Evolutionary conservation across 2,888 invertebrate species (phyloP).

Genomic region (Lasiommata megera): DNA sequence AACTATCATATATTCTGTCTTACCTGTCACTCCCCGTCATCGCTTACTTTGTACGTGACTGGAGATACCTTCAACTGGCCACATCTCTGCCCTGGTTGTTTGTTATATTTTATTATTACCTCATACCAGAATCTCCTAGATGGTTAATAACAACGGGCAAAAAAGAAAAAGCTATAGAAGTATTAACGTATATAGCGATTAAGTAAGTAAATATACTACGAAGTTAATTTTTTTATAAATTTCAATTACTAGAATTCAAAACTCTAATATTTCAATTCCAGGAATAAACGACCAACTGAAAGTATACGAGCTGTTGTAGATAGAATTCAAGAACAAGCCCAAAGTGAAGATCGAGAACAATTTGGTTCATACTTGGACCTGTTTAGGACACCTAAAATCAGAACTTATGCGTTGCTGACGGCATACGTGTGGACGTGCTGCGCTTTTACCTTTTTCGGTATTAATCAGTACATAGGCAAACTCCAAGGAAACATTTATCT

Average conservation of each 20-base stretch:
- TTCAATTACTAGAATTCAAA: neutral
- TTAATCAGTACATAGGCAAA: slow-evolving; percentile 89
- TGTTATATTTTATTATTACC: slow-evolving; percentile 83
- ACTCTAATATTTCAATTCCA: slow-evolving; percentile 38
- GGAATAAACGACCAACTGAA: slow-evolving; percentile 64
- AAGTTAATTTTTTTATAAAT: neutral
- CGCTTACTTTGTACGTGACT: slow-evolving; percentile 81
- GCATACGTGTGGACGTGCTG: slow-evolving; percentile 89
- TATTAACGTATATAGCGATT: slow-evolving; percentile 84
- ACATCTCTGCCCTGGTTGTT: slow-evolving; percentile 77
- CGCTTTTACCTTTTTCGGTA: slow-evolving; percentile 90
- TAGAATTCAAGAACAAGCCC: slow-evolving; percentile 53
- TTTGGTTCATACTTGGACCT: slow-evolving; percentile 80
- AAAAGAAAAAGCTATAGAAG: slow-evolving; percentile 80
- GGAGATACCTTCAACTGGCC: slow-evolving; percentile 81
- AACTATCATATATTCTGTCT: slow-evolving; percentile 78
- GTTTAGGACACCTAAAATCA: slow-evolving; percentile 84
- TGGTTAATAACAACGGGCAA: slow-evolving; percentile 87
- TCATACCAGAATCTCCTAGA: slow-evolving; percentile 89
- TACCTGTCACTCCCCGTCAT: slow-evolving; percentile 80
- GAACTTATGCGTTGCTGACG: slow-evolving; percentile 84
- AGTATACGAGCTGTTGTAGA: slow-evolving; percentile 56
- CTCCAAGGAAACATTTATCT: slow-evolving; percentile 89
- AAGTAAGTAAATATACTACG: slow-evolving; percentile 40
- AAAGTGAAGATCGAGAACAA: slow-evolving; percentile 39